Evolutionary conservation across 2,797 vertebrate species (phyloP), one percentile per base, ranked within the genome.

Genomic region (Lacerta viridis): DNA sequence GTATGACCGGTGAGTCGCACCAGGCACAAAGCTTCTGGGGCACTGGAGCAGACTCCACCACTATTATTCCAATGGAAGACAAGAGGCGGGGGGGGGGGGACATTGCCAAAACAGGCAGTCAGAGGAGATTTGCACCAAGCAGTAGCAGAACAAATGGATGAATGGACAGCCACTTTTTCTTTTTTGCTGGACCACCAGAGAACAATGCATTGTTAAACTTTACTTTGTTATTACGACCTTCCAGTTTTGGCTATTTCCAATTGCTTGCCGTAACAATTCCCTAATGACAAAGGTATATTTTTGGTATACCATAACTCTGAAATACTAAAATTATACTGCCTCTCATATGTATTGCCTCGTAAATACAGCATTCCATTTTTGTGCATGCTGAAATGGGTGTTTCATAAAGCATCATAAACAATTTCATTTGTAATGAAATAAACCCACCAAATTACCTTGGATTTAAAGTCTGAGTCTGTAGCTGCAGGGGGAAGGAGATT

Each of bases 371-470:
- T 92, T 95, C 72, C 88, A 6, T 94, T 95, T 95, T 92, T 89
- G 89, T 82, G 83, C 88, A 92, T 76, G 68, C 33, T 84, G 50
- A 23, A 0, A 2, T 89, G 88, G 55, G 80, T 87, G 68, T 92
- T 96, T 96, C 87, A 91, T 86, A 91, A 93, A 94, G 41, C 78
- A 92, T 55, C 85, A 69, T 87, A 91, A 95, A 92, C 87, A 94
- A 86, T 94, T 95, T 93, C 91, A 90, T 95, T 93, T 89, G 59
- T 74, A 81, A 87, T 71, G 81, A 92, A 91, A 92, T 87, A 92
- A 75, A 33, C 1, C 33, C 66, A 83, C 61, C 64, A 77, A 93
- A 89, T 88, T 85, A 68, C 84, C 66, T 93, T 87, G 69, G 69
- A 87, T 80, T 83, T 92, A 89, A 66, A 81, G 80, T 39, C 9